A percentile compares a stretch with the other conserved stretches of the same genome.
Evolutionary conservation across 2,113 vertebrate species (phyloP).

Genomic region (human (Homo sapiens)): DNA sequence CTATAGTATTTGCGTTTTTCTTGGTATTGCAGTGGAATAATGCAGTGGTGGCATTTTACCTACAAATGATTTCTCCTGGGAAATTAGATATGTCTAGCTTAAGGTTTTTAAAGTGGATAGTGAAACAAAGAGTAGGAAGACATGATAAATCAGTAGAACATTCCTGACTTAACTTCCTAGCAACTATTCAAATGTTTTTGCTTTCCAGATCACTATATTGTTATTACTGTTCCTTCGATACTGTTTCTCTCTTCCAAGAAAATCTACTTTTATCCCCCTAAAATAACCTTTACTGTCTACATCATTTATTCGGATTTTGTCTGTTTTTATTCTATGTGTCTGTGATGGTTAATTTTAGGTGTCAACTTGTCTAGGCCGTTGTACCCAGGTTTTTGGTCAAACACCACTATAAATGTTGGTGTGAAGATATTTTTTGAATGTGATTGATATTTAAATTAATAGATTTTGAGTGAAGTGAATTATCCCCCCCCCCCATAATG

Average conservation of each 20-base stretch:
- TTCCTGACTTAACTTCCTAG: neutral
- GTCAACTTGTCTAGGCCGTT: neutral
- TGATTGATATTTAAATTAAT: neutral
- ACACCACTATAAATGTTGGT: neutral
- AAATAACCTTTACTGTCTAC: neutral
- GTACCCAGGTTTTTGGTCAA: neutral
- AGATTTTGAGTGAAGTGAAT: neutral
- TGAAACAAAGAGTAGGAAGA: neutral
- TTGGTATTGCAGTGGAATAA: neutral
- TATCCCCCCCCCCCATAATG: too few relatives aligned
- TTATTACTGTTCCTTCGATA: neutral
- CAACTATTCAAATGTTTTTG: neutral
- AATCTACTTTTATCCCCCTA: neutral
- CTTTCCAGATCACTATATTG: neutral
- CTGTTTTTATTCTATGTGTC: neutral
- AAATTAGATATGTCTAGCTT: neutral
- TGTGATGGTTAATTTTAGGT: neutral
- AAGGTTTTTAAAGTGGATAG: neutral
- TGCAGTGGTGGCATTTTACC: neutral
- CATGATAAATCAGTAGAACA: fast-evolving
- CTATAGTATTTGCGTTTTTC: neutral
- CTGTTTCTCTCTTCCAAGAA: neutral
- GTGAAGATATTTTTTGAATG: neutral
- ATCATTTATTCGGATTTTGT: neutral
- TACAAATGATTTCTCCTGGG: neutral